Conservation (phyloP, 2,888 invertebrate genomes). For the Scaptomyza cyrtandrae region DNA sequence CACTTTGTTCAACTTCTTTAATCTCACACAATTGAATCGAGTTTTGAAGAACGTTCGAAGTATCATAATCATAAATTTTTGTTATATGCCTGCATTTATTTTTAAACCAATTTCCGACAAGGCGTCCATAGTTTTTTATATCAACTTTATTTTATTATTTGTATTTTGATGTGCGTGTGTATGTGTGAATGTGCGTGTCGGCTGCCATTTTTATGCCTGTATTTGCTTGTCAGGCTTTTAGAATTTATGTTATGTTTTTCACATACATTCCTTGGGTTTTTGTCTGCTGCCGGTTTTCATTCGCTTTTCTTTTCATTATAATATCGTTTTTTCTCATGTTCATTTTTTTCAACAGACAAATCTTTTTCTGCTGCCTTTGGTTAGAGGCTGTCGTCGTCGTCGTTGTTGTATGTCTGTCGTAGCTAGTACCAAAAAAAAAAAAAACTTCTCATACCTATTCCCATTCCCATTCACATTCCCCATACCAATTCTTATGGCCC, state of each 20-base stretch:
- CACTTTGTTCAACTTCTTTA: constrained; percentile 28
- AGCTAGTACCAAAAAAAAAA: background rate
- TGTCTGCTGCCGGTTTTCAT: constrained; percentile 64
- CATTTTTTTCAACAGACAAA: constrained; percentile 11
- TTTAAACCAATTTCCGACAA: constrained; percentile 72
- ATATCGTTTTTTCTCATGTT: constrained; percentile 12
- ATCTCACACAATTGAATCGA: constrained; percentile 47
- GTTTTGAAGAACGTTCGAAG: constrained; percentile 31
- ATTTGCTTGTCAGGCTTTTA: constrained; percentile 74
- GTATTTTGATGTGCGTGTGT: constrained; percentile 20
- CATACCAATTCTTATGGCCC: constrained; percentile 11
- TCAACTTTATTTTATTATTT: constrained; percentile 61
- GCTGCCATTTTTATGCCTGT: constrained; percentile 51
- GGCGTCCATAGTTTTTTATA: constrained; percentile 68
- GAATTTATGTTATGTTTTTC: constrained; percentile 76
- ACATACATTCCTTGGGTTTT: constrained; percentile 71
- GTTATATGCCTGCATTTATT: constrained; percentile 65
- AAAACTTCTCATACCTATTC: constrained; percentile 36
- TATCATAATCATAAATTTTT: constrained; percentile 70
- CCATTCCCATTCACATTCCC: constrained; percentile 12
- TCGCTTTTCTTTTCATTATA: constrained; percentile 52
- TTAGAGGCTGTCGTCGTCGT: constrained; percentile 16
- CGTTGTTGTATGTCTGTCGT: constrained; percentile 24
- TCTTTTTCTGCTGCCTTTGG: constrained; percentile 31
- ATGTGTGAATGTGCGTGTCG: constrained; percentile 24